A percentile compares a stretch with the other conserved stretches of the same genome.
These are phyloP conservation scores for Drosophila saltans DNA, from an alignment of 1,140 invertebrate species.

Conservation along the genomic window DNA sequence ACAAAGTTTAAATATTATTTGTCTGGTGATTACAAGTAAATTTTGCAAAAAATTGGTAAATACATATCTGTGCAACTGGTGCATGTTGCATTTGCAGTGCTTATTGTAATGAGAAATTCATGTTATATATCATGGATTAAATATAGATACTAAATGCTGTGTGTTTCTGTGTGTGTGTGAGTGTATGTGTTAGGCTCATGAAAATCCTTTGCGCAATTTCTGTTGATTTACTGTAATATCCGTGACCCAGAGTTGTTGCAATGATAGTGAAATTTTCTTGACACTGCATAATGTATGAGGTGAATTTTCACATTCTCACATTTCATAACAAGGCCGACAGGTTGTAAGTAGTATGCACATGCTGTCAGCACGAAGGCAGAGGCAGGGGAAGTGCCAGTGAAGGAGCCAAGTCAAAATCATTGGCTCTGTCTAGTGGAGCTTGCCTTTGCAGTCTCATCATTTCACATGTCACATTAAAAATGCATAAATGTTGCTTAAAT, in stretches of 20 bases:
- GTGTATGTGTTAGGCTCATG: slow-evolving; percentile 18
- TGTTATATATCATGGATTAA: slow-evolving; percentile 2
- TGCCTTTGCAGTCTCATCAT: slow-evolving; percentile 65
- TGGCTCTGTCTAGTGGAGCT: slow-evolving; percentile 11
- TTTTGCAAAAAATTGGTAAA: too few species aligned
- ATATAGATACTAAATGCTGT: not conserved
- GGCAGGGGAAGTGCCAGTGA: not conserved
- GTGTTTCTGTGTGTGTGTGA: too few species aligned
- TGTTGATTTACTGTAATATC: slow-evolving; percentile 60
- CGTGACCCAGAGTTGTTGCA: slow-evolving; percentile 28
- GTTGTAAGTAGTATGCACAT: slow-evolving; percentile 11
- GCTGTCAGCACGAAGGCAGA: slow-evolving; percentile 55
- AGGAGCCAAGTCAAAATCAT: not conserved
- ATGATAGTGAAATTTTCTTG: slow-evolving; percentile 66
- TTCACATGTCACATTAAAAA: slow-evolving; percentile 79
- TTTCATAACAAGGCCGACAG: slow-evolving; percentile 5
- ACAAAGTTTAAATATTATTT: too few species aligned
- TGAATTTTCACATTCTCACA: slow-evolving; percentile 33
- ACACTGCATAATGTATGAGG: slow-evolving; percentile 66
- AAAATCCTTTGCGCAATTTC: slow-evolving; percentile 59
- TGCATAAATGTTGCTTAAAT: slow-evolving; percentile 80
- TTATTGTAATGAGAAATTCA: slow-evolving; percentile 8
- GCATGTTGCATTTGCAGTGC: not conserved
- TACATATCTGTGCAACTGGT: not conserved
- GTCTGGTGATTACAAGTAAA: too few species aligned